A percentile compares a stretch with the other conserved stretches of the same genome.
Evolutionary conservation across 2,888 invertebrate genomes (phyloP).

Genomic region (Prenolepis imparis): DNA sequence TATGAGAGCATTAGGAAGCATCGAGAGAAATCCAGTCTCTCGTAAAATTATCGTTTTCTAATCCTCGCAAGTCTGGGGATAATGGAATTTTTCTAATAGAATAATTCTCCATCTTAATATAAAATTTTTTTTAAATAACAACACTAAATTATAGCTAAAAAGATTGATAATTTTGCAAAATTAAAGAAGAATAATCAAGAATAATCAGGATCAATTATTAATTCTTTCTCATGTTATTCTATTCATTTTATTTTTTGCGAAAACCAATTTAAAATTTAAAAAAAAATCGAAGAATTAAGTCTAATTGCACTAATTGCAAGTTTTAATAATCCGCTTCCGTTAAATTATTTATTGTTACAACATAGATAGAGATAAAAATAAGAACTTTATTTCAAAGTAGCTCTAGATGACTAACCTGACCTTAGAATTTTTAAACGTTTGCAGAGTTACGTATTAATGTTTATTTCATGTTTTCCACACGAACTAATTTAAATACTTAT

Average conservation of each 20-base stretch:
- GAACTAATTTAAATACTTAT: constrained; percentile 5
- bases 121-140: neutral
- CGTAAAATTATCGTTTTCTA: constrained; percentile 15
- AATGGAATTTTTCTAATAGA: neutral
- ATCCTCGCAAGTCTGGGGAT: neutral
- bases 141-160: neutral
- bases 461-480: neutral
- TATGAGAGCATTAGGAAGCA: neutral
- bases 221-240: neutral
- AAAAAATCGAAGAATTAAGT: neutral
- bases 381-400: neutral
- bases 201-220: neutral
- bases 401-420: neutral
- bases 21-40: constrained; percentile 3
- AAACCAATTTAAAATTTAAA: neutral
- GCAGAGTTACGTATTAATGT: neutral
- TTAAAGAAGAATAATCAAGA: neutral
- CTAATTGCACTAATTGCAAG: neutral
- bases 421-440: constrained; percentile 2
- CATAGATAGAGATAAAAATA: neutral
- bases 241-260: neutral
- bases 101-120: neutral
- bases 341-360: neutral
- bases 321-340: neutral
- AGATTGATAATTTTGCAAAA: neutral